Base-by-base conservation (phyloP, 2,113 vertebrate species). In the Sarotherodon lohbergeri region DNA sequence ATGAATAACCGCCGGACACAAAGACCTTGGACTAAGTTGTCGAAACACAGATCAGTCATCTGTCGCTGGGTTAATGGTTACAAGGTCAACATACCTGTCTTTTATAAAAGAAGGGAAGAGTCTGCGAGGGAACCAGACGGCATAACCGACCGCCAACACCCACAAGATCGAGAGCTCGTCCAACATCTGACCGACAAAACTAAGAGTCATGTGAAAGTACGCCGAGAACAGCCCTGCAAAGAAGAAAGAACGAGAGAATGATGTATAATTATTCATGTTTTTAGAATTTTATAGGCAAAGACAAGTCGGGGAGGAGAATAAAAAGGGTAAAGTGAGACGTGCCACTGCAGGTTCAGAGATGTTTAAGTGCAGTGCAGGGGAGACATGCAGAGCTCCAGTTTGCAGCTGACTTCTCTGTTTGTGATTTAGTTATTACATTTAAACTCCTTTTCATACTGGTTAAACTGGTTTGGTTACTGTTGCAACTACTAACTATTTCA, bases 181-280 rank as follows among this genome's bases (percentile, higher is more conserved):
- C 92, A 99, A 86, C 94, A 99, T 96, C 94, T 99, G 99, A 7
- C 99, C 99, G 55, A 98, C 86, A 0, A 98, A 99, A 92, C 98
- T 99, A 29, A 99, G 96, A 0, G 99, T 99, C 98, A 98, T 98
- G 96, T 99, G 99, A 88, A 98, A 99, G 88, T 99, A 99, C 2
- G 91, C 90, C 5, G 98, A 99, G 94, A 98, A 99, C 4, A 97
- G 0, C 2, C 98, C 99, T 99, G 81, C 3, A 81, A 22, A 34
- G 16, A 4, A 81, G 5, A 81, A 16, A 84, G 4, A 73, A 34
- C 3, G 5, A 16, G 2, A 36, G 17, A 34, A 61, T 0, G 61
- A 32, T 7, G 61, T 32, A 9, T 2, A 36, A 27, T 24, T 52
- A 52, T 24, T 66, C 9, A 0, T 12, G 41, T 3, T 76, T 76